Conservation (phyloP, 2,888 invertebrate genomes). For the Thymelicus lineola region DNA sequence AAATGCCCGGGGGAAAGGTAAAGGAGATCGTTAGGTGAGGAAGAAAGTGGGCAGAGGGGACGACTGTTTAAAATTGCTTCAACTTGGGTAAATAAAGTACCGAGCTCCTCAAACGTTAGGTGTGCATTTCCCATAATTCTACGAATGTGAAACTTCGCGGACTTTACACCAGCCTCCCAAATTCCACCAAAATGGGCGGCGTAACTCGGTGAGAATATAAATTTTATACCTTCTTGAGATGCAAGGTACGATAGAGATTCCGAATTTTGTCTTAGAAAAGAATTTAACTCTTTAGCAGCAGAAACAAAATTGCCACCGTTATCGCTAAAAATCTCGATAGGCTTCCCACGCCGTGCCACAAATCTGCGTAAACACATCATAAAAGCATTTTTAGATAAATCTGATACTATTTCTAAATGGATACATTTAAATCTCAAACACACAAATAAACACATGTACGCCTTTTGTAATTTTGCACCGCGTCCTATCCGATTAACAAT, state of each 20-base stretch:
- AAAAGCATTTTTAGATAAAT: slow-evolving; percentile 1
- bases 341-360: too few relatives aligned
- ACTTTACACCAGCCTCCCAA: background rate
- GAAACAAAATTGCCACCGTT: too few relatives aligned
- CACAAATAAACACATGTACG: slow-evolving; percentile 12
- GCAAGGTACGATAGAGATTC: background rate
- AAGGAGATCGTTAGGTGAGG: too few relatives aligned
- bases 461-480: slow-evolving; percentile 2
- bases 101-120: too few relatives aligned
- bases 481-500: slow-evolving; percentile 7
- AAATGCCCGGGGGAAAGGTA: too few relatives aligned
- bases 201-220: background rate
- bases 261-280: background rate
- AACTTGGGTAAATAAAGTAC: too few relatives aligned
- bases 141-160: too few relatives aligned
- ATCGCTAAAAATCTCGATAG: too few relatives aligned
- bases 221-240: background rate
- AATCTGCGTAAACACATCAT: too few relatives aligned
- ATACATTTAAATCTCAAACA: slow-evolving; percentile 15
- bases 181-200: background rate
- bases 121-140: too few relatives aligned
- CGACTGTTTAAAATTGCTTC: background rate
- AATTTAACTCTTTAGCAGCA: background rate
- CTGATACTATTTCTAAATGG: slow-evolving; percentile 12
- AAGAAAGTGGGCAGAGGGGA: background rate